Conservation (phyloP, 2,113 vertebrate species). For the Hemicordylus capensis region DNA sequence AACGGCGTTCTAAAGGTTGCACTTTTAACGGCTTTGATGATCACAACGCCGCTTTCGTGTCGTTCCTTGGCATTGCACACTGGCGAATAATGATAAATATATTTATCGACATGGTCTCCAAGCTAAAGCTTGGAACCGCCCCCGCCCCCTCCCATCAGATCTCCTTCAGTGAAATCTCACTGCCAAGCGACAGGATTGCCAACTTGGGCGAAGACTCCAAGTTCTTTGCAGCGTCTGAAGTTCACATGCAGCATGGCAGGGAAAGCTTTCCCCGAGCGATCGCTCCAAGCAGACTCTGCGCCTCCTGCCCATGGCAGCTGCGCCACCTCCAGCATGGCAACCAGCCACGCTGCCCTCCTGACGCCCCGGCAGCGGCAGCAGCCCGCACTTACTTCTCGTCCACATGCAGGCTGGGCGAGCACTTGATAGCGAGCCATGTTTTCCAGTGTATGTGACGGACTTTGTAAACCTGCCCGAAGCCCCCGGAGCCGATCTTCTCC, state of each 20-base stretch:
- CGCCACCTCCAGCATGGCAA: too few species aligned
- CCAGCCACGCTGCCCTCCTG: too few species aligned
- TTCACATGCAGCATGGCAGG: too few species aligned
- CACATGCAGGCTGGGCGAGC: constrained; percentile 93
- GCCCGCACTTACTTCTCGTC: constrained; percentile 94
- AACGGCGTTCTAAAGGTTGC: background rate
- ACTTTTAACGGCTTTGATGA: background rate
- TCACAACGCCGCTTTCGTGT: background rate
- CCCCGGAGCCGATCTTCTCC: constrained; percentile 97
- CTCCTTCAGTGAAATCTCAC: too few species aligned
- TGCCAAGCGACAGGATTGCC: background rate
- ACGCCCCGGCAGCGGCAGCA: background rate
- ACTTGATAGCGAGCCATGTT: constrained; percentile 97
- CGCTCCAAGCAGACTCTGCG: too few species aligned
- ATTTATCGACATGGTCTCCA: background rate
- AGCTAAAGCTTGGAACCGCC: background rate
- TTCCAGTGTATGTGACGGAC: constrained; percentile 96
- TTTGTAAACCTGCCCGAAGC: constrained; percentile 97
- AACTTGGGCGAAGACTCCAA: background rate
- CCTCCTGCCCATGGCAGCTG: too few species aligned
- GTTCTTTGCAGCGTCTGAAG: background rate
- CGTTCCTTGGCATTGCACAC: too few species aligned
- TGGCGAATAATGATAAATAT: too few species aligned
- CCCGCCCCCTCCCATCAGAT: background rate
- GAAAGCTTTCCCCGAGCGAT: too few species aligned